Evolutionary conservation across 2,113 vertebrate genomes (phyloP), one percentile per base, ranked within the genome.

Genomic region (Gymnogyps californianus): DNA sequence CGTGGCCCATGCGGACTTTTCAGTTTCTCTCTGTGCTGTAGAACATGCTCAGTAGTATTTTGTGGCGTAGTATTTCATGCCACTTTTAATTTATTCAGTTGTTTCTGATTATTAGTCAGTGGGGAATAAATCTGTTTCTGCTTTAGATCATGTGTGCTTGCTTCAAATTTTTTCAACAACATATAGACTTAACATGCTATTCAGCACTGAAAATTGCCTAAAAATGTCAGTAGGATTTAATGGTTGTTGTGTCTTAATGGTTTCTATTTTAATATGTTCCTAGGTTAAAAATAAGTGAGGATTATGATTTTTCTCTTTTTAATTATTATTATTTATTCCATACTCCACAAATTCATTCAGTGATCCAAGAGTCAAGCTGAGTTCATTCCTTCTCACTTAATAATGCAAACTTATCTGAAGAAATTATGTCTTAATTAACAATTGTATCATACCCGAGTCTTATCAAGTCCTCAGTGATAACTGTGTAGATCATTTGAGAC

Each of bases 351-450:
- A 84, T 81, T 84, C 29, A 54, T 82, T 96, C 52, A 58, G 46
- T 58, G 47, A 79, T 88, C 71, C 26, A 66, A 66, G 52, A 94
- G 67, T 74, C 59, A 70, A 86, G 58, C 61, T 31, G 51, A 85
- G 72, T 84, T 95, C 36, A 34, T 89, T 93, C 52, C 22, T 89
- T 87, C n/a, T 89, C 36, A 46, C 51, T 78, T 61, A 95, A 29
- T 72, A 90, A 51, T 61, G 17, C 31, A 83, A 70, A 58, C 25
- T 67, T 95, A 77, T 83, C 62, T 76, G 52, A 85, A 93, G 70
- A 89, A 94, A 70, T 90, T 61, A 61, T 90, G 47, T 89, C 57
- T 93, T 86, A 83, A 77, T 94, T 93, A 91, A 64, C 55, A 89
- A 16, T n/a, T 78, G 12, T 83, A 21, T 58, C 1, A 0, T 66